Evolutionary conservation across 1,140 invertebrate species (phyloP).

Genomic region (Pseudomyrmex gracilis): DNA sequence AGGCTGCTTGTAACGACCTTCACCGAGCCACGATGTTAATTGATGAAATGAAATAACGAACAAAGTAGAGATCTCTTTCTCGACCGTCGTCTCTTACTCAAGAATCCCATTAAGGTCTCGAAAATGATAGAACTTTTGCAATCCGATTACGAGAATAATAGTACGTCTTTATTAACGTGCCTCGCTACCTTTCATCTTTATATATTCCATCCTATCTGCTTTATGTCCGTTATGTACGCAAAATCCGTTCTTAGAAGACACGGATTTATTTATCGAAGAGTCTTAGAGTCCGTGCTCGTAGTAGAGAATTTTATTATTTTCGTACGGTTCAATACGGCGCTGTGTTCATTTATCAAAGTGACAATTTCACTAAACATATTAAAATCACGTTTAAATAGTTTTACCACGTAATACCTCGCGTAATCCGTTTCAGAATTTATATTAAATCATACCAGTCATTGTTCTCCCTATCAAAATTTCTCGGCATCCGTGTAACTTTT

Average conservation of each 20-base stretch:
- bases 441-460: not conserved
- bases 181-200: not conserved
- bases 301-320: constrained; percentile 5
- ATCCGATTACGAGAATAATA: constrained; percentile 50
- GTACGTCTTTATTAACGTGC: constrained; percentile 2
- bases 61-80: constrained; percentile 15
- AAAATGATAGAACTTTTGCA: constrained; percentile 53
- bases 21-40: constrained; percentile 46
- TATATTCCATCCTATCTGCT: constrained; percentile 26
- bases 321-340: not conserved
- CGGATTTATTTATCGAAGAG: constrained; percentile 23
- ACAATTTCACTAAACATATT: not conserved
- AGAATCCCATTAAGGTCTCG: constrained; percentile 45
- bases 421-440: not conserved
- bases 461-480: not conserved
- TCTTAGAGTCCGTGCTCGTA: not conserved
- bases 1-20: constrained; percentile 54
- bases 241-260: constrained; percentile 8
- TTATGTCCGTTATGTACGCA: constrained; percentile 33
- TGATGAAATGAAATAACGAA: constrained; percentile 58
- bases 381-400: not conserved
- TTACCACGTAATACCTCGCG: not conserved
- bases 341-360: too few species aligned
- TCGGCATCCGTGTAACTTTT: not conserved
- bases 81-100: not conserved